Percentiles rank a stretch among this genome's conserved stretches.
Conservation (phyloP, 2,888 invertebrate species). For the Pachycephus smyrnensis region DNA sequence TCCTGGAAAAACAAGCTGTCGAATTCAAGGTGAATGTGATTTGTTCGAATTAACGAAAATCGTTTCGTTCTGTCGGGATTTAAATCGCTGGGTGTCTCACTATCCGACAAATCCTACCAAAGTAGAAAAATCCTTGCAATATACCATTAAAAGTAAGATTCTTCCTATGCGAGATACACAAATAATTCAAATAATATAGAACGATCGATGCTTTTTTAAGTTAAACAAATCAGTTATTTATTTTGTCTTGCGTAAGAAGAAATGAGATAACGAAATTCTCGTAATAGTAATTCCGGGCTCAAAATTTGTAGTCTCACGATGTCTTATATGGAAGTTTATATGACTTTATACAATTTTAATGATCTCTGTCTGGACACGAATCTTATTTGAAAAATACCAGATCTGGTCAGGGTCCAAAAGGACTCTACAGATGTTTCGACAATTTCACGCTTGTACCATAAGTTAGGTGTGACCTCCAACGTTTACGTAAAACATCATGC, state of each 20-base stretch:
- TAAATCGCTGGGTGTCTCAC: not conserved
- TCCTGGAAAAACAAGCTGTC: not conserved
- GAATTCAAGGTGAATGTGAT: not conserved
- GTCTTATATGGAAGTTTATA: not conserved
- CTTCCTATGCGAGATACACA: too few species aligned
- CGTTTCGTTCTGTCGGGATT: not conserved
- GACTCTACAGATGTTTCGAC: too few species aligned
- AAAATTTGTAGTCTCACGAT: too few species aligned
- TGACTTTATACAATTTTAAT: not conserved
- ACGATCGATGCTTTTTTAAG: too few species aligned
- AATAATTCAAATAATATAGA: too few species aligned
- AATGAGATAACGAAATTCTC: not conserved
- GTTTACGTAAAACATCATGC: too few species aligned
- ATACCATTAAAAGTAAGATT: not conserved
- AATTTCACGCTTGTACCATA: too few species aligned
- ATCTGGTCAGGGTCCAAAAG: not conserved
- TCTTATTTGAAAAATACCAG: not conserved
- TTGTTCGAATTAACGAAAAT: conserved; percentile 1
- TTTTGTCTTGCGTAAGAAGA: not conserved
- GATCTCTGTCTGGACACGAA: not conserved
- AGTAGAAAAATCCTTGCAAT: not conserved
- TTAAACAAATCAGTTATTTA: too few species aligned
- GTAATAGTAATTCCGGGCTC: not conserved
- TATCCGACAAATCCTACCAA: not conserved
- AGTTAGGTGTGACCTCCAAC: too few species aligned